Conservation (phyloP, 1,140 invertebrate species). For the Drosophila tristis region DNA sequence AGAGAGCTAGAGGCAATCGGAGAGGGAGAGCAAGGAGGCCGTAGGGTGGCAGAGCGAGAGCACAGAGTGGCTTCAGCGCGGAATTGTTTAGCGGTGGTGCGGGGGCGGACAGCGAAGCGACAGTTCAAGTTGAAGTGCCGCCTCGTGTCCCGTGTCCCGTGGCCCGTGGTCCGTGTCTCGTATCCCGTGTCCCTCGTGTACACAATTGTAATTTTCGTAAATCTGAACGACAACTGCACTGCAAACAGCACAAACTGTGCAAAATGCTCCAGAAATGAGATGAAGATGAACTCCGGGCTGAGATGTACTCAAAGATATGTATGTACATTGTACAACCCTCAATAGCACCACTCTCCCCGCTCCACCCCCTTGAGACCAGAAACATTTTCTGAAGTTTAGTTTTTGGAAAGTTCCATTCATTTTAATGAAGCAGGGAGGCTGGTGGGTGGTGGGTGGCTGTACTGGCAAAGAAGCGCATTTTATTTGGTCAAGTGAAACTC, state of each 20-base stretch:
- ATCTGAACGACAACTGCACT: constrained; percentile 57
- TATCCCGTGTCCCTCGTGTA: constrained; percentile 38
- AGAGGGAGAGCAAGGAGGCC: too few relatives aligned
- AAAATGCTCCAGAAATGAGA: constrained; percentile 32
- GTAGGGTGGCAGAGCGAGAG: neutral
- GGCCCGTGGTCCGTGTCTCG: neutral
- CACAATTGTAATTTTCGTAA: constrained; percentile 76
- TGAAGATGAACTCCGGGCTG: constrained; percentile 33
- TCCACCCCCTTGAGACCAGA: constrained; percentile 1
- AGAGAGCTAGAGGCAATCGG: too few relatives aligned
- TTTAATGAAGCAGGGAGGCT: constrained; percentile 66
- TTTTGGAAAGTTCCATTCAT: constrained; percentile 55
- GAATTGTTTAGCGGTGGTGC: neutral
- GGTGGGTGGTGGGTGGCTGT: neutral
- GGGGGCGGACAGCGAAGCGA: constrained; percentile 33
- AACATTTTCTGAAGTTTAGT: constrained; percentile 55
- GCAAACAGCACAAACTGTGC: constrained; percentile 15
- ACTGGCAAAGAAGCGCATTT: constrained; percentile 35
- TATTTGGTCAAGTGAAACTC: constrained; percentile 54
- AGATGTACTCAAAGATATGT: constrained; percentile 34
- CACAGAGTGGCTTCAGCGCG: neutral
- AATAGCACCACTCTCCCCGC: neutral
- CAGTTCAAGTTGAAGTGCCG: constrained; percentile 73
- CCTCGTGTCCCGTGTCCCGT: too few relatives aligned
- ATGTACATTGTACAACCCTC: constrained; percentile 20